Evolutionary conservation across 2,113 vertebrate genomes (phyloP).

Genomic region (Triplophysa siluroides): DNA sequence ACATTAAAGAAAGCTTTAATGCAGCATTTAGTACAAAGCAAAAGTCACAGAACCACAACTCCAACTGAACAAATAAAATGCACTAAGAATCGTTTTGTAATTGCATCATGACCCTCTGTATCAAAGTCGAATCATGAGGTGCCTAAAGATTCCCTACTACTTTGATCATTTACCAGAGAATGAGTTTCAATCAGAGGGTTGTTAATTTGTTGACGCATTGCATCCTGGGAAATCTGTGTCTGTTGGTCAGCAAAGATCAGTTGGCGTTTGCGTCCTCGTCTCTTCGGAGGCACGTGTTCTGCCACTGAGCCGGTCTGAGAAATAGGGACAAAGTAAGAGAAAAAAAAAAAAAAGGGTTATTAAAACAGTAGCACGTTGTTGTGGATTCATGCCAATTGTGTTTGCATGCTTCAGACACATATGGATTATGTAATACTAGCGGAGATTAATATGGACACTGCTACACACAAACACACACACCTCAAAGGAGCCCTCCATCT

Average conservation of each 20-base stretch:
- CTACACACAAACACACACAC: conserved; percentile 7
- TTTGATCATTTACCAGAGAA: conserved; percentile 64
- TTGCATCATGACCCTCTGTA: neutral
- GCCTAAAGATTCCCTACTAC: neutral
- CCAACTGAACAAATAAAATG: neutral
- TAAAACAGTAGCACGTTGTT: neutral
- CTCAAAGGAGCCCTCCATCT: conserved; percentile 28
- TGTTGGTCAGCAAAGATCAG: conserved; percentile 74
- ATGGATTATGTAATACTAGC: conserved; percentile 9
- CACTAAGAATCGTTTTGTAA: neutral
- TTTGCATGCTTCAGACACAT: conserved; percentile 27
- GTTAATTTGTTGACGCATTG: conserved; percentile 70
- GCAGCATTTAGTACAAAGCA: neutral
- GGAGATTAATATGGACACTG: neutral
- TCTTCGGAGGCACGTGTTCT: conserved; percentile 24
- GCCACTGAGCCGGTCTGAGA: conserved; percentile 38
- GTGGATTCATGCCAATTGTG: conserved; percentile 12
- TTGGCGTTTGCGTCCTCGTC: conserved; percentile 60
- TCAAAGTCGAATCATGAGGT: neutral
- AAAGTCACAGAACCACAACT: neutral
- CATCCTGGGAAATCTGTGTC: conserved; percentile 74
- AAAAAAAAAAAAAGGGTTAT: neutral
- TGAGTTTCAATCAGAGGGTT: conserved; percentile 66
- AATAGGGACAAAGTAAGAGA: neutral
- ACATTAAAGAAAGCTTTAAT: neutral